Base-by-base conservation (phyloP, 2,113 vertebrate genomes). In the Alaudala cheleensis region DNA sequence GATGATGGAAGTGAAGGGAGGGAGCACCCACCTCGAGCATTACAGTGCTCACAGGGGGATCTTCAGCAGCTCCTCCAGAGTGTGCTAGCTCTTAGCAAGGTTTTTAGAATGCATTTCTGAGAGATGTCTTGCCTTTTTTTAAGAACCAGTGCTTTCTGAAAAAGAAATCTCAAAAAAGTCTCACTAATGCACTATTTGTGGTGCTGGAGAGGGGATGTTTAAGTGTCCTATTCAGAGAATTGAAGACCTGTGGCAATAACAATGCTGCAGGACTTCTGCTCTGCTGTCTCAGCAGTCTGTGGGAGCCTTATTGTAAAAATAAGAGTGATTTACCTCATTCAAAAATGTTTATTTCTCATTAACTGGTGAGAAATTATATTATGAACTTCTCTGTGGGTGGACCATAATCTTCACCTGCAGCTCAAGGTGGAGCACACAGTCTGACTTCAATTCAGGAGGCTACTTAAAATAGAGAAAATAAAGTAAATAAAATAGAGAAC, bases 381-480 rank as follows among this genome's bases (percentile, higher is more conserved):
- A 8, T 14, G 14, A 58, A 10, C 16, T 40, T 60, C 10, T 2
- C 3, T n/a, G 24, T 1, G 2, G 33, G 8, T 79, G 11, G 37
- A 10, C 39, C 2, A 6, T 44, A 37, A 45, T 50, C 15, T 54
- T 70, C 8, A 26, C 5, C 40, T 66, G 37, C 31, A 73, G 42
- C 83, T 91, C 20, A 21, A 19, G 22, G 17, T 50, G 50, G 65
- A 81, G 33, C 40, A 31, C 22, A 18, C 3, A 17, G 11, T 22
- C 28, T 56, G 20, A 45, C 42, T 28, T 45, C 0, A 3, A 29
- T 9, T 56, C 2, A 3, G 11, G 11, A 51, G 25, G 11, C 15
- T 77, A 3, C 54, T 51, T 86, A 45, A 69, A 69, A n/a, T 13
- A 24, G 45, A 61, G 73, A 45, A 69, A 86, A 39, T 45, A 37